Base-by-base conservation (phyloP, 2,797 vertebrate genomes). In the Falco biarmicus region DNA sequence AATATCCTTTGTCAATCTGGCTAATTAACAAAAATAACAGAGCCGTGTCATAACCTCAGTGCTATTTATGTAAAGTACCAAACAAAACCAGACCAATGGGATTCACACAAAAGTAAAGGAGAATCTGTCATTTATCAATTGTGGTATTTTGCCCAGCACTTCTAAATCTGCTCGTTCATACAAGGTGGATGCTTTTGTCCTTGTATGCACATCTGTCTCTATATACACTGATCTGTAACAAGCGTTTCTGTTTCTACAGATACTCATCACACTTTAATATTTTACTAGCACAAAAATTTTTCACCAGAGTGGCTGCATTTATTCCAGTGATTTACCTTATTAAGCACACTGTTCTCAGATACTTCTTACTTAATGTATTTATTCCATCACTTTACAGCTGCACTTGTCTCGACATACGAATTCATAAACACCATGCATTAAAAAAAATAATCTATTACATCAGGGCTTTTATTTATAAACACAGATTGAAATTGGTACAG, bases 151-250 rank as follows among this genome's bases (percentile, higher is more conserved):
- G 6, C 9, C 13, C 47, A 43, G 8, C 11, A 9, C 3, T 75
- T 90, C 28, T 32, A 16, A 60, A 41, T 54, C 57, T 84, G 37
- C 14, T 83, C 9, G 47, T 73, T 59, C 7, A 3, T 43, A 65
- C 54, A 26, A 53, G 9, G 25, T n/a, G 4, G 14, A 31, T 61
- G 21, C 7, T 84, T 92, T 70, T 51, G 25, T 41, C 43, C 12
- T 59, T 45, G 7, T 45, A 47, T 54, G 10, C 9, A 37, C 0
- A 0, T 31, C 21, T 71, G 7, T 50, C 8, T 63, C 3, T 45
- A 3, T 21, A 29, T 13, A 77, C 10, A 17, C 15, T 19, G 39
- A 43, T 24, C 59, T 74, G 13, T 13, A 66, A 69, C 32, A 79
- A 70, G 7, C 9, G 5, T 56, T 61, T 39, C 9, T 26, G 6